Evolutionary conservation across 2,797 vertebrate species (phyloP), one percentile per base, ranked within the genome.

Genomic region (Gallirallus australis): DNA sequence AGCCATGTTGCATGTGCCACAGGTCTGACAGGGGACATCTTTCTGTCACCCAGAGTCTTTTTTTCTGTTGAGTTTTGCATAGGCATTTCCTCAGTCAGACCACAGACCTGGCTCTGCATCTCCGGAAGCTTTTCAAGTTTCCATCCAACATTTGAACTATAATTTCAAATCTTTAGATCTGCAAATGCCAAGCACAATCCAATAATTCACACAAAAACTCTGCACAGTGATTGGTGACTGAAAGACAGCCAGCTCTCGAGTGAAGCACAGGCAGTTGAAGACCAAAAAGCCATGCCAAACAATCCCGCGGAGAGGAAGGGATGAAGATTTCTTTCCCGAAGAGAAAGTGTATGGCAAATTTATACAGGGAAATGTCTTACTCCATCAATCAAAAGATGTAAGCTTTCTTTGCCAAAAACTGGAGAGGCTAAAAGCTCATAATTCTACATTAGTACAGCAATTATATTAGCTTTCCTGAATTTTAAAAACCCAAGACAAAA

Each of bases 401-500:
- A 65, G 12, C 7, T 50, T 78, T 81, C 82, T 81, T 82, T 89
- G 81, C 76, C 75, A 90, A 93, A 95, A 91, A 28, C 6, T 57
- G 47, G 15, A 66, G 11, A 70, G 18, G 39, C n/a, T 86, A 81
- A 88, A 89, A 90, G 64, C 75, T 78, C 89, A 61, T 93, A 94
- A 91, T 27, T 92, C 70, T 71, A 42, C 31, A 70, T 90, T 89
- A 86, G 54, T 60, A 72, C 13, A 82, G 77, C 78, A 92, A 60
- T 78, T 89, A 83, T 80, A 81, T 88, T 92, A 86, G 50, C n/a
- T 90, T 93, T 87, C n/a, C 82, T 78, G 25, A 75, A 48, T 81
- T 86, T 84, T 89, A 57, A 95, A 96, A 94, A 92, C 15, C 50
- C 0, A 16, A 73, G 63, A 60, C 33, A 82, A 92, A 92, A 78